Base-by-base conservation (phyloP, 1,140 invertebrate genomes). In the Aphelinus certus region DNA sequence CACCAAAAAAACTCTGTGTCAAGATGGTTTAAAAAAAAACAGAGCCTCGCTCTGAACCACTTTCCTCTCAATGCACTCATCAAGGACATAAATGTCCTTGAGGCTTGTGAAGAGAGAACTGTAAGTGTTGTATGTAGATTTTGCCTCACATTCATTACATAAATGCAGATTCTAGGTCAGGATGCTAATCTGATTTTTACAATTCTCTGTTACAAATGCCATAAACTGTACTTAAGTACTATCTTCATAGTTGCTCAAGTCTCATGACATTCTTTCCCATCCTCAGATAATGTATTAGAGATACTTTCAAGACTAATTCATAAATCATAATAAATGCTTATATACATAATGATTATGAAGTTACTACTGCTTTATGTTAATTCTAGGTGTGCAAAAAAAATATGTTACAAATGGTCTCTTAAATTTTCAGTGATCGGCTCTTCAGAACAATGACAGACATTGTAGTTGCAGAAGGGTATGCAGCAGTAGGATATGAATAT, bases 391-490 rank as follows among this genome's bases (percentile, higher is more conserved):
- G 55, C 26, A 63, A 64, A 26, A 26, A 26, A 26, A 26, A 26
- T 26, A 26, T 62, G 56, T 57, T 26, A 65, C 55, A 65, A 26
- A 26, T 26, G 26, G 26, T 26, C 26, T 26, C 26, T 26, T 26
- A 26, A 26, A 26, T 79, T 90, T 90, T 47, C 86, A 98, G 97
- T 87, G 97, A 98, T 86, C 91, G 92, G 60, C 89, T 99, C 2
- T 98, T 98, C 87, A 93, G 93, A 80, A 94, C 94, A 69, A 97
- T 97, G 96, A 92, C 97, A 42, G 96, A 98, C 84, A 90, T 95
- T 74, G 88, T 98, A 71, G 95, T 96, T 2, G 89, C 91, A 7
- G 95, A 98, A 83, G 97, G 97, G 3, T 98, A 97, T 83, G 94
- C 93, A 43, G 93, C 92, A 46, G 93, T 90, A 4, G 97, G 97